Evolutionary conservation across 2,113 vertebrate species (phyloP).

Genomic region (Erythrocercus mccallii): DNA sequence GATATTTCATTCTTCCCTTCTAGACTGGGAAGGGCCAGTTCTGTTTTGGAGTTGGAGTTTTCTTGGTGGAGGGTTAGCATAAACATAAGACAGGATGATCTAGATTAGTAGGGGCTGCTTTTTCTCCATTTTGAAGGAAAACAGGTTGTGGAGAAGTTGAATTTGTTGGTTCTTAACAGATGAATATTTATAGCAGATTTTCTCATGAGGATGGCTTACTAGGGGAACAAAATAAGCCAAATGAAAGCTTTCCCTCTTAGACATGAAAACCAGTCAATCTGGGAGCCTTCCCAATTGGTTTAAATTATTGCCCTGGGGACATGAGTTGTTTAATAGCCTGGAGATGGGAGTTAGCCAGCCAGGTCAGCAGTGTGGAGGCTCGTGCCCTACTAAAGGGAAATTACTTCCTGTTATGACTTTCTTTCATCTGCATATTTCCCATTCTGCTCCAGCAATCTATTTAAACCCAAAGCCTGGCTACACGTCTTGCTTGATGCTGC

Average conservation of each 20-base stretch:
- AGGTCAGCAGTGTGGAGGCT: background rate
- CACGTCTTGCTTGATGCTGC: background rate
- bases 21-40: background rate
- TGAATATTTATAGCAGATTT: background rate
- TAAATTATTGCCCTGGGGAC: background rate
- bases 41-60: background rate
- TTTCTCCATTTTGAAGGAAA: background rate
- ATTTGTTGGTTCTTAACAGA: background rate
- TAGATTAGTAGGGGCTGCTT: background rate
- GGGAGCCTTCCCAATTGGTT: slow-evolving; percentile 33
- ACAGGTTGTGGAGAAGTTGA: background rate
- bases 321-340: background rate
- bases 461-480: slow-evolving; percentile 12
- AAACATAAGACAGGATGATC: background rate
- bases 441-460: background rate
- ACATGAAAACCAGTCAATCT: background rate
- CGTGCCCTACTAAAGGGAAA: slow-evolving; percentile 18
- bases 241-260: background rate
- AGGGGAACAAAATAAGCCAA: background rate
- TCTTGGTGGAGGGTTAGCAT: background rate
- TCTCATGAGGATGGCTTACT: background rate
- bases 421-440: slow-evolving; percentile 37
- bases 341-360: slow-evolving; percentile 17
- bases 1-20: background rate
- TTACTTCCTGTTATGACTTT: slow-evolving; percentile 22